phyloP scores from a whole-genome alignment of 2,888 invertebrate species.

The Polyommatus iphigenia region DNA sequence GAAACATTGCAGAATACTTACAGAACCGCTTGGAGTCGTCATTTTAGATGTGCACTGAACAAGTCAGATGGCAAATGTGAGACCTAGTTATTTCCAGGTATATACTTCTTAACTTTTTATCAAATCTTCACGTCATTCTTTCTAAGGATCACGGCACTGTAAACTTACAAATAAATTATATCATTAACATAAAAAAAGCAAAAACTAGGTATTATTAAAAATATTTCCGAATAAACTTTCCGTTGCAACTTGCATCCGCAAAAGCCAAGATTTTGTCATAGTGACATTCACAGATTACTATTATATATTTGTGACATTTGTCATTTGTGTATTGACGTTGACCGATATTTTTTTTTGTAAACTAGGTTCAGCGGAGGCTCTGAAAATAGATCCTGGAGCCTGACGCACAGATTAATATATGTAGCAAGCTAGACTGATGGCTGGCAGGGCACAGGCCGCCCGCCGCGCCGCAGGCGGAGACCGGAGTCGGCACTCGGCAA shows the following conservation, averaged over 20 bases:
- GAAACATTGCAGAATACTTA: constrained; percentile 34
- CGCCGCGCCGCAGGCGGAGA: too few relatives aligned
- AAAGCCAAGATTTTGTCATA: too few relatives aligned
- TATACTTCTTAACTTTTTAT: not conserved
- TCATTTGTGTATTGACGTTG: too few relatives aligned
- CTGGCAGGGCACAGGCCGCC: too few relatives aligned
- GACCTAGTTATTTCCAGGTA: not conserved
- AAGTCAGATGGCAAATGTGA: not conserved
- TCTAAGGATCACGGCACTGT: not conserved
- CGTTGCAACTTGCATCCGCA: not conserved
- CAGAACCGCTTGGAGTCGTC: constrained; percentile 44
- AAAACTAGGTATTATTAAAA: not conserved
- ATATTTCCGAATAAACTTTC: not conserved
- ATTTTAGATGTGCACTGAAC: constrained; percentile 36
- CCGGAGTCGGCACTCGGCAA: too few relatives aligned
- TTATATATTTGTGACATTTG: too few relatives aligned
- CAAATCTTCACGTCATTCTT: not conserved
- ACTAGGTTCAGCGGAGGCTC: too few relatives aligned
- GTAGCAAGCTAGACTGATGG: too few relatives aligned
- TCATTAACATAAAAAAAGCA: not conserved
- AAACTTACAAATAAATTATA: not conserved
- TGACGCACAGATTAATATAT: too few relatives aligned
- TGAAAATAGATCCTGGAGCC: too few relatives aligned
- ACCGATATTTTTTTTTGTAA: too few relatives aligned
- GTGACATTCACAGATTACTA: too few relatives aligned